Conservation (phyloP, 2,113 vertebrate species). For the Chascanopsetta lugubris region DNA sequence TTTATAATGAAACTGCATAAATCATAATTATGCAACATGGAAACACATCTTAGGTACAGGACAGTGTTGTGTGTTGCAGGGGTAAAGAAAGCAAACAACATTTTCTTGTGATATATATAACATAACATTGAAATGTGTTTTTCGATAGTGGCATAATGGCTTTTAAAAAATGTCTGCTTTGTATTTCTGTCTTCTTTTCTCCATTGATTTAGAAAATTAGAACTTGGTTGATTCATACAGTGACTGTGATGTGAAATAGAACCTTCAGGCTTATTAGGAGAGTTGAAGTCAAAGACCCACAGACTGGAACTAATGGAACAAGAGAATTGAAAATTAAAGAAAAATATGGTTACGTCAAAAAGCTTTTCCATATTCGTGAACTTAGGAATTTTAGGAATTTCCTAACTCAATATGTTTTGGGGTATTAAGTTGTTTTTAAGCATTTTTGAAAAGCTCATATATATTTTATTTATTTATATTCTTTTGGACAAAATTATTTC, state of each 20-base stretch:
- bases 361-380: neutral
- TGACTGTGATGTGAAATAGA: neutral
- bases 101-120: too few relatives aligned
- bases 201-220: neutral
- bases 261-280: constrained; percentile 7
- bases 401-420: too few relatives aligned
- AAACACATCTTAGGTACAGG: neutral
- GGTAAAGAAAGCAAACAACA: too few relatives aligned
- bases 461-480: too few relatives aligned
- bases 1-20: neutral
- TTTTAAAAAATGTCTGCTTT: too few relatives aligned
- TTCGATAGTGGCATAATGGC: too few relatives aligned
- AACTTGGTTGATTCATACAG: too few relatives aligned
- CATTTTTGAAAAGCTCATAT: too few relatives aligned
- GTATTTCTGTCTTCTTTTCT: too few relatives aligned
- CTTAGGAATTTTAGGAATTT: too few relatives aligned
- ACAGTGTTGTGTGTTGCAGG: neutral
- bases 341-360: constrained; percentile 1
- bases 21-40: neutral
- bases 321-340: neutral
- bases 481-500: too few relatives aligned
- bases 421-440: neutral
- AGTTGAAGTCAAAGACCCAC: constrained; percentile 4
- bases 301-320: neutral
- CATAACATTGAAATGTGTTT: too few relatives aligned